Evolutionary conservation across 2,113 vertebrate species (phyloP).

Genomic region (Penelope pileata): DNA sequence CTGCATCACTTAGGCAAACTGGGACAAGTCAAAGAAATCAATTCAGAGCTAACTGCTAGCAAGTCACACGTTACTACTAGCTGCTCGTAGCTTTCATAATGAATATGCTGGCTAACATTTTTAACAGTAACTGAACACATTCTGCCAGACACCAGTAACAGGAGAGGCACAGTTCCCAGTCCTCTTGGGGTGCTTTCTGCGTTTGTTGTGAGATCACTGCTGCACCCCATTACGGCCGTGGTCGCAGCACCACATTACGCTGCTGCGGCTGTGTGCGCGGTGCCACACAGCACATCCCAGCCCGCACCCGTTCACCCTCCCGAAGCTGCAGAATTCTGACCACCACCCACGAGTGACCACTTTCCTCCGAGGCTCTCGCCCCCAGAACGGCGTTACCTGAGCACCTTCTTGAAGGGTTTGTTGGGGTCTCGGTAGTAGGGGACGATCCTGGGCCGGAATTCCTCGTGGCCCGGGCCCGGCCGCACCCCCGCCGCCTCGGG

Average conservation of each 20-base stretch:
- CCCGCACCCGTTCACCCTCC: fast-evolving
- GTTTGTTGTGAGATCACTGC: background rate
- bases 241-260: fast-evolving
- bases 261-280: too few relatives aligned
- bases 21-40: background rate
- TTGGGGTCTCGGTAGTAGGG: constrained; percentile 92
- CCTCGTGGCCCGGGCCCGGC: constrained; percentile 54
- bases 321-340: background rate
- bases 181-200: fast-evolving
- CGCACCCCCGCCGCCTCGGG: constrained; percentile 4
- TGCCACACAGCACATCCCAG: fast-evolving
- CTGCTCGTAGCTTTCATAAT: background rate
- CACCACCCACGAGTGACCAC: fast-evolving
- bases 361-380: fast-evolving
- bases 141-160: fast-evolving
- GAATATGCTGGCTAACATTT: fast-evolving
- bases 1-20: background rate
- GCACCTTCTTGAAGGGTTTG: constrained; percentile 92
- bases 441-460: constrained; percentile 88
- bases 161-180: background rate
- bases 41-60: background rate
- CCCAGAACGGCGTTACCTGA: constrained; percentile 78
- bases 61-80: fast-evolving
- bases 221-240: fast-evolving
- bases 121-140: background rate